Base-by-base conservation (phyloP, 2,888 invertebrate genomes). In the Oscheius onirici region DNA sequence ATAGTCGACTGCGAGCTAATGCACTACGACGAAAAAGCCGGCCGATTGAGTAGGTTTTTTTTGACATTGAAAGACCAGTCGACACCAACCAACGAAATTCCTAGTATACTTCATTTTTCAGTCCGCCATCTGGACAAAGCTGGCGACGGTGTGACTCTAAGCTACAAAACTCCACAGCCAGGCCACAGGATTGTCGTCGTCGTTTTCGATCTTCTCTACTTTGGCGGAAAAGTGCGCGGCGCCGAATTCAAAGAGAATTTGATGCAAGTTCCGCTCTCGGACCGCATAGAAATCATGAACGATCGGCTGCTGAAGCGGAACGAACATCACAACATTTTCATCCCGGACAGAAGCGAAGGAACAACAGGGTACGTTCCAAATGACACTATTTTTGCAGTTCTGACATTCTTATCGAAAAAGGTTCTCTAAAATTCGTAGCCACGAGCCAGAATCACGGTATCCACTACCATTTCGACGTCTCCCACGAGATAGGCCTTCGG, bases 1-100 rank as follows among this genome's bases (percentile, higher is more conserved):
- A 79, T 86, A 54, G 71, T 86, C 34, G 86, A 86, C 69, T 82
- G 84, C 60, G 86, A 86, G 72, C 55, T 86, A 24, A 77, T 86
- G 71, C 60, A 71, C 17, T 71, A 71, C 51, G 70, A 70, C 17
- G 70, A 70, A 41, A 51, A 51, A 17, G 24, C 58, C 24, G 44
- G 49, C 2, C 20, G 44, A 11, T n/a, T 58, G 40, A 40, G 67
- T 67, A 17, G 24, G 55, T 52, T 15, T 28, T 2, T 6, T 24
- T 22, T 10, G 24, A 15, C 10, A n/a, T 20, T 41, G 41, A 40
- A n/a, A n/a, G n/a, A n/a, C n/a, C n/a, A n/a, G n/a, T n/a, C n/a
- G n/a, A n/a, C n/a, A n/a, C n/a, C n/a, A n/a, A n/a, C n/a, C n/a
- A n/a, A n/a, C n/a, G n/a, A n/a, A n/a, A n/a, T n/a, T n/a, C n/a